Evolutionary conservation across 1,140 invertebrate species (phyloP), one percentile per base, ranked within the genome.

Genomic region (Batillaria attramentaria): DNA sequence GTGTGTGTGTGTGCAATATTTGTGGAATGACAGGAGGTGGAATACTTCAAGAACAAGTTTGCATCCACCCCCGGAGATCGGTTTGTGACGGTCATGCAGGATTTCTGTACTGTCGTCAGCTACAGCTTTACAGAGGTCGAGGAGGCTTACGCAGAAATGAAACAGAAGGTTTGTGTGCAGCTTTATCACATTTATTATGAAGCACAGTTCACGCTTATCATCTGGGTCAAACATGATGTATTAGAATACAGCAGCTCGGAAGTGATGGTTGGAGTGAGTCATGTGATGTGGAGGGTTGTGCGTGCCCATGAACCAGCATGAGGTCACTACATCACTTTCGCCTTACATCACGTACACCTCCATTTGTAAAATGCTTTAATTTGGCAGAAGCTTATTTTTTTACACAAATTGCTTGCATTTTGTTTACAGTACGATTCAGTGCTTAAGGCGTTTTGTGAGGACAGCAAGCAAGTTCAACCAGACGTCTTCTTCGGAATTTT

Each of bases 401-500:
- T 20, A 18, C 33, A 18, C 65, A 18, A 57, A 37, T 24, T 33
- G 35, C 8, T 18, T 62, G n/a, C 10, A 41, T 57, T 43, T 42
- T 77, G 39, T 70, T 50, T 57, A 82, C 91, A 96, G 89, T 97
- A 97, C 90, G 96, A 97, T 84, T 93, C 95, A 84, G 96, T 95
- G 0, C 95, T 97, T 5, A 93, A 95, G 73, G 91, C 96, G 2
- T 99, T 99, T 90, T 97, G 97, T 31, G 97, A 99, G 91, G 97
- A 98, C 86, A 94, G 95, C 1, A 94, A 95, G 2, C 94, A 94
- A 20, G 93, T 95, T 33, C 96, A 97, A 85, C 97, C 98, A 0
- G 97, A 99, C 85, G 97, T 98, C 88, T 97, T 99, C 92, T 99
- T 99, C 92, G 96, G 96, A 13, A 96, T 97, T 35, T 95, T 99